Evolutionary conservation across 2,113 vertebrate genomes (phyloP).

Genomic region (Grallaria varia): DNA sequence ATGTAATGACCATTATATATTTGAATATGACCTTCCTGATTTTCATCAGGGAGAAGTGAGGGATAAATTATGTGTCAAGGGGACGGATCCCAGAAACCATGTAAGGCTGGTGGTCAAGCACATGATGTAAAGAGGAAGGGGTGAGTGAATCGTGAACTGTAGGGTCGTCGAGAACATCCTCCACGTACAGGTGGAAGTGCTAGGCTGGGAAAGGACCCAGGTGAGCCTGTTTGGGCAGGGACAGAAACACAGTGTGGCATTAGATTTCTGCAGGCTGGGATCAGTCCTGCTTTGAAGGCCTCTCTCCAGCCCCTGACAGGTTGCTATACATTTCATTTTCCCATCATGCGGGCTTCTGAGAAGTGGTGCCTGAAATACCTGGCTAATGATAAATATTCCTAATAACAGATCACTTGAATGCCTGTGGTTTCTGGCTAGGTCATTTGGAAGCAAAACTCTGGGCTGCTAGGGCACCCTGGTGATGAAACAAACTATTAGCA

Average conservation of each 20-base stretch:
- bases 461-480: background rate
- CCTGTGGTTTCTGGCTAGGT: background rate
- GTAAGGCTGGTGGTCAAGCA: background rate
- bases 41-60: background rate
- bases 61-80: background rate
- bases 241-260: background rate
- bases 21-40: background rate
- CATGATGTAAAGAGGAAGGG: background rate
- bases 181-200: background rate
- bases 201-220: background rate
- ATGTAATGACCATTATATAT: background rate
- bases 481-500: background rate
- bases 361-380: background rate
- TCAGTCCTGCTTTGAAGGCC: background rate
- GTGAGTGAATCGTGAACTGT: background rate
- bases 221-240: background rate
- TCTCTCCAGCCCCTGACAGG: background rate
- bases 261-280: background rate
- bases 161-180: rapidly evolving
- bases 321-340: background rate
- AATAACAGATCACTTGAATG: background rate
- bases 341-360: background rate
- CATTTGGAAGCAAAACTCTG: background rate
- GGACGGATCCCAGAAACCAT: background rate
- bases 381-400: background rate